Percentiles rank a stretch among this genome's conserved stretches.
Evolutionary conservation across 2,113 vertebrate genomes (phyloP).

Genomic region (Nyctibius bracteatus): DNA sequence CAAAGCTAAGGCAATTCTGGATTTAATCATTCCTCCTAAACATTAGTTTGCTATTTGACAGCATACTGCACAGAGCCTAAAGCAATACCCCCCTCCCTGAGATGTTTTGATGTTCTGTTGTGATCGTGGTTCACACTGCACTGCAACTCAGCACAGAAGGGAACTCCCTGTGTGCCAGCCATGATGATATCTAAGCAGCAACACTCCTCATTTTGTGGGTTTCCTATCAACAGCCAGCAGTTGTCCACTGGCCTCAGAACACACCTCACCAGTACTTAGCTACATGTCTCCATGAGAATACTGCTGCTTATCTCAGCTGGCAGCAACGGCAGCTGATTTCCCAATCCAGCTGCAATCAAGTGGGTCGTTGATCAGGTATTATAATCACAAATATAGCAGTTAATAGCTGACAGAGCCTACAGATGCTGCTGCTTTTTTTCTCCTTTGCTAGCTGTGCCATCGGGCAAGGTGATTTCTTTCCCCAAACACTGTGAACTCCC

Average conservation of each 20-base stretch:
- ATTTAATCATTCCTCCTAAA: neutral
- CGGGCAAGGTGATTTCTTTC: neutral
- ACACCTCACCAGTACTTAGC: neutral
- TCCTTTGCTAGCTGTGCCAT: neutral
- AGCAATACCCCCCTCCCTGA: neutral
- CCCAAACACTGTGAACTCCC: neutral
- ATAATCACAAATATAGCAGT: neutral
- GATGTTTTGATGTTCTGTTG: neutral
- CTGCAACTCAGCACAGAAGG: neutral
- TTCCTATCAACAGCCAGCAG: constrained; percentile 34
- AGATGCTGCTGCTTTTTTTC: neutral
- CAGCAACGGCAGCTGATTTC: neutral
- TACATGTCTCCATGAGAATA: neutral
- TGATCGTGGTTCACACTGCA: neutral
- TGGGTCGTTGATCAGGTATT: neutral
- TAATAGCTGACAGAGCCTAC: neutral
- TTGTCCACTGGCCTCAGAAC: neutral
- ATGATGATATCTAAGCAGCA: neutral
- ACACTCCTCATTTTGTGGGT: neutral
- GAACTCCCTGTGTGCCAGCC: neutral
- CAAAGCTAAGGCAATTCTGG: neutral
- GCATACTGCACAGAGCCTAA: neutral
- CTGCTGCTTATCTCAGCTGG: constrained; percentile 8
- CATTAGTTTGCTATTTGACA: neutral
- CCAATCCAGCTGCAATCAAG: constrained; percentile 16